These are phyloP conservation scores for Pteronotus mesoamericanus DNA, from an alignment of 2,797 vertebrate species.

Conservation along the genomic window DNA sequence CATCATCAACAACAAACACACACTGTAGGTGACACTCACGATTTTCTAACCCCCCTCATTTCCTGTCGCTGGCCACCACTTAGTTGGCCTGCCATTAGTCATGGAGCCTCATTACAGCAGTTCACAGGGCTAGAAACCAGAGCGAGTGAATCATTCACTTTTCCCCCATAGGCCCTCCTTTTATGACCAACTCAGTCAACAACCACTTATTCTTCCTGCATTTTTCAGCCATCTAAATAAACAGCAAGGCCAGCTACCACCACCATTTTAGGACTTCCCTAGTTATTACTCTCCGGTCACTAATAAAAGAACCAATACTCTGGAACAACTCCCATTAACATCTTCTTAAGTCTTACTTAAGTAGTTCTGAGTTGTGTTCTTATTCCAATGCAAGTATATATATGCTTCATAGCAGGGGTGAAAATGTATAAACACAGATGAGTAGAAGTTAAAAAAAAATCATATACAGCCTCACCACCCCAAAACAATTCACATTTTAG, in stretches of 20 bases:
- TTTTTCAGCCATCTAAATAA: not conserved
- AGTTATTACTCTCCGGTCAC: not conserved
- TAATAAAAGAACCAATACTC: not conserved
- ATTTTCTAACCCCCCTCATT: not conserved
- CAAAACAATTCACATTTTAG: not conserved
- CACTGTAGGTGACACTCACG: not conserved
- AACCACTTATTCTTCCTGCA: not conserved
- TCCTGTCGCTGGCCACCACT: not conserved
- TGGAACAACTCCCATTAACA: not conserved
- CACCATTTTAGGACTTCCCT: not conserved
- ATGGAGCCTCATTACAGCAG: not conserved
- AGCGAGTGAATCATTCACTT: not conserved
- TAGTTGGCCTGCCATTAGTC: not conserved
- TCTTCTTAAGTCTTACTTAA: not conserved
- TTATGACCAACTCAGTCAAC: not conserved
- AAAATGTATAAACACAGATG: not conserved
- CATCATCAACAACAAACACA: conserved; percentile 49
- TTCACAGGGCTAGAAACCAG: not conserved
- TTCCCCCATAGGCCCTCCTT: not conserved
- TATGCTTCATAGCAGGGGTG: not conserved
- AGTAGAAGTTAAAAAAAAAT: not conserved
- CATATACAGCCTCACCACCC: not conserved
- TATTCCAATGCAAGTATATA: not conserved
- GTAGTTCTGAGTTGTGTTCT: not conserved
- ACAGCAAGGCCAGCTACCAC: not conserved